Percentiles rank a stretch among this genome's conserved stretches.
phyloP scores from a whole-genome alignment of 2,888 invertebrate species.

The Apamea sordens region DNA sequence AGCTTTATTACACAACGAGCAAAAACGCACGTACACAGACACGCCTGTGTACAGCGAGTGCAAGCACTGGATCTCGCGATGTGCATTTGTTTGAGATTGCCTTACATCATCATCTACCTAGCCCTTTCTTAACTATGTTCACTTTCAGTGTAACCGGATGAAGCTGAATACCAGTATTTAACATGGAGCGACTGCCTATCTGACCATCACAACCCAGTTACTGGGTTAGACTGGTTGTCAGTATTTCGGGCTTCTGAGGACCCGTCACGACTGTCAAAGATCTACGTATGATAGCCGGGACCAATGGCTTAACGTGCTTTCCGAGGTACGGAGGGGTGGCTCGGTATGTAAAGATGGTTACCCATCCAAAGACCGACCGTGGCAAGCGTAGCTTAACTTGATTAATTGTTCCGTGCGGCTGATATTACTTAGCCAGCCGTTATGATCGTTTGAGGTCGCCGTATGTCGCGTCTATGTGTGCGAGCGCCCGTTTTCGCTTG shows the following conservation, averaged over 20 bases:
- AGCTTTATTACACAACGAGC: not conserved
- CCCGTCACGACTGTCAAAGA: not conserved
- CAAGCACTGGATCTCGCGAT: not conserved
- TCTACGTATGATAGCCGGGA: not conserved
- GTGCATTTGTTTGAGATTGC: constrained; percentile 1
- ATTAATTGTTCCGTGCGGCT: rapidly evolving
- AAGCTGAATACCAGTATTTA: not conserved
- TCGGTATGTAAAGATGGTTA: not conserved
- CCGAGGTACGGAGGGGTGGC: too few relatives aligned
- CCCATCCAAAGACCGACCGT: not conserved
- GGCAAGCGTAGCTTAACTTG: not conserved
- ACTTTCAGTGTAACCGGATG: not conserved
- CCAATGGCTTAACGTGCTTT: not conserved
- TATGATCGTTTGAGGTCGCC: not conserved
- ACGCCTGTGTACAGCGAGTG: not conserved
- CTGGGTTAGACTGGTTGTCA: not conserved
- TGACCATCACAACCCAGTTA: not conserved
- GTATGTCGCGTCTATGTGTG: not conserved
- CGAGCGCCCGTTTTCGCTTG: not conserved
- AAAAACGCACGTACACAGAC: not conserved
- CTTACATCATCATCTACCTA: not conserved
- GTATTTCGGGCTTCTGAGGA: not conserved
- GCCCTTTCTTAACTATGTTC: too few relatives aligned
- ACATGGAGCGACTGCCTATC: not conserved
- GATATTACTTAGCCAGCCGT: too few relatives aligned